phyloP scores from a whole-genome alignment of 2,113 vertebrate genomes.

The Pelmatolapia mariae region DNA sequence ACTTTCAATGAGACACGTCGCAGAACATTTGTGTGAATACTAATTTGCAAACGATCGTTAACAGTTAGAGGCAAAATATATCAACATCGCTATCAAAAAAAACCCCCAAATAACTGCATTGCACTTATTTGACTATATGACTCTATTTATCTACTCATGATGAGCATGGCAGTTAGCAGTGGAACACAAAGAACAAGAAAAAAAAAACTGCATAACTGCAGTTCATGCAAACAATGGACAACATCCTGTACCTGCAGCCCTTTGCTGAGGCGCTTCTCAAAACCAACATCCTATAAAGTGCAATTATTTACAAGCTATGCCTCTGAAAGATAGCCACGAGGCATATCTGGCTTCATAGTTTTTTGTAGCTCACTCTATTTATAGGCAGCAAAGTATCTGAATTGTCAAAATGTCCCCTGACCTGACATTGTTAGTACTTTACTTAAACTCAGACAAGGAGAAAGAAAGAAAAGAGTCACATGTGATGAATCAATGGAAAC shows the following conservation, averaged over 20 bases:
- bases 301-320: background rate
- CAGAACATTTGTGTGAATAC: background rate
- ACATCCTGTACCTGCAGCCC: background rate
- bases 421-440: background rate
- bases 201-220: background rate
- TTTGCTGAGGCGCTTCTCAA: background rate
- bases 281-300: background rate
- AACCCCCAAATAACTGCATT: rapidly evolving
- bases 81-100: background rate
- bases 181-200: background rate
- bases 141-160: background rate
- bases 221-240: background rate
- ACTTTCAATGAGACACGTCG: background rate
- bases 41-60: background rate
- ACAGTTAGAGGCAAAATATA: background rate
- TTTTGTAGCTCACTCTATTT: background rate
- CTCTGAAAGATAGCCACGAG: background rate
- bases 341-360: background rate
- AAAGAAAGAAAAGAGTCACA: background rate
- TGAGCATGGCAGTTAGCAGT: background rate
- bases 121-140: background rate
- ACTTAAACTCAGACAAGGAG: background rate
- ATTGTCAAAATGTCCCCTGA: background rate
- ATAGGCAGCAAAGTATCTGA: background rate
- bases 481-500: background rate